A percentile compares a stretch with the other conserved stretches of the same genome.
Evolutionary conservation across 2,113 vertebrate genomes (phyloP).

Genomic region (Epinephelus cyanopodus): DNA sequence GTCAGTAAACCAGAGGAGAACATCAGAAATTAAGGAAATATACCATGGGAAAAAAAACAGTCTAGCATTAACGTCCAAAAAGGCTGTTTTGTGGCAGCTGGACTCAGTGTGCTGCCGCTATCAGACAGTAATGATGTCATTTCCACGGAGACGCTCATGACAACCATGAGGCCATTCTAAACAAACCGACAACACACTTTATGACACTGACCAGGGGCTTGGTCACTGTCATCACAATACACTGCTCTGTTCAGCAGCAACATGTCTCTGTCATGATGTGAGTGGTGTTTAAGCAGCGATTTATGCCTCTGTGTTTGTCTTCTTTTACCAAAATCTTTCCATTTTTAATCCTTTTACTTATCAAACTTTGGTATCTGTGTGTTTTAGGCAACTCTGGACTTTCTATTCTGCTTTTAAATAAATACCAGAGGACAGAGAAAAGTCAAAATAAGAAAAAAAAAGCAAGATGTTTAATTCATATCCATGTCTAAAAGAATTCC

Average conservation of each 20-base stretch:
- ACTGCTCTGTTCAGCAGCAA: conserved; percentile 21
- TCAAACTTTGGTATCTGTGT: background rate
- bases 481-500: background rate
- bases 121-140: conserved; percentile 74
- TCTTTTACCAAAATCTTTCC: background rate
- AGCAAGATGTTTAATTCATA: background rate
- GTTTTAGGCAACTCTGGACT: background rate
- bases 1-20: background rate
- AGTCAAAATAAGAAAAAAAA: background rate
- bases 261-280: background rate
- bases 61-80: conserved; percentile 32
- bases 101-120: conserved; percentile 21
- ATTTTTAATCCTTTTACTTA: background rate
- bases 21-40: background rate
- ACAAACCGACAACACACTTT: conserved; percentile 74
- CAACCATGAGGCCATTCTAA: conserved; percentile 71
- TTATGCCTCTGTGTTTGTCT: background rate
- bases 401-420: background rate
- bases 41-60: conserved; percentile 42
- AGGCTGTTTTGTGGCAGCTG: conserved; percentile 43
- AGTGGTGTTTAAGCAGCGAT: background rate
- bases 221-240: conserved; percentile 36
- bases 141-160: conserved; percentile 73
- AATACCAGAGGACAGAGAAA: background rate
- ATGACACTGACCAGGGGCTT: conserved; percentile 22